Percentiles rank a stretch among this genome's conserved stretches.
These are phyloP conservation scores for Argyrosomus japonicus DNA, from an alignment of 2,113 vertebrate species.

Conservation along the genomic window DNA sequence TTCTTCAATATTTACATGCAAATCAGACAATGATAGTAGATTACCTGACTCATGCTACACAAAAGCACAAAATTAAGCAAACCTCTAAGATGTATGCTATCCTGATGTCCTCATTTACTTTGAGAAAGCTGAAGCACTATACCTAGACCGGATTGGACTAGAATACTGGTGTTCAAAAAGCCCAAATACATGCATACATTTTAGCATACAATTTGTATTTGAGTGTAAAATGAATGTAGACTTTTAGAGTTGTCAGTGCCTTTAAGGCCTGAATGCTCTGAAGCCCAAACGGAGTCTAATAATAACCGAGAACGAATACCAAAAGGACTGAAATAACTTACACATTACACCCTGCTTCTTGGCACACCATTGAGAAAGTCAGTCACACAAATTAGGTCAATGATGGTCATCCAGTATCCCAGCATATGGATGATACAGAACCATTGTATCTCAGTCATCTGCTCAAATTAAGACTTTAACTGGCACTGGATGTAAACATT, in stretches of 20 bases:
- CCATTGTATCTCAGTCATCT: neutral
- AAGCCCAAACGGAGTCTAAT: neutral
- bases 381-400: neutral
- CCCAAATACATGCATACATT: neutral
- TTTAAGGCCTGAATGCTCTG: neutral
- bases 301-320: neutral
- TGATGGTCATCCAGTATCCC: neutral
- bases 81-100: neutral
- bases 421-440: neutral
- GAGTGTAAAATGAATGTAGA: neutral
- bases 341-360: neutral
- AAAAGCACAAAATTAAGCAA: neutral
- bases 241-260: neutral
- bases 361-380: neutral
- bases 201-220: neutral
- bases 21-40: neutral
- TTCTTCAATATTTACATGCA: neutral
- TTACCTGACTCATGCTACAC: neutral
- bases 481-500: too few relatives aligned
- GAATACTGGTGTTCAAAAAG: neutral
- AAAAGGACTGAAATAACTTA: neutral
- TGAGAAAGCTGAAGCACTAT: neutral
- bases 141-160: too few relatives aligned
- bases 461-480: neutral
- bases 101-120: neutral